phyloP scores from a whole-genome alignment of 2,888 invertebrate species.

The Himalopsyche anomala region DNA sequence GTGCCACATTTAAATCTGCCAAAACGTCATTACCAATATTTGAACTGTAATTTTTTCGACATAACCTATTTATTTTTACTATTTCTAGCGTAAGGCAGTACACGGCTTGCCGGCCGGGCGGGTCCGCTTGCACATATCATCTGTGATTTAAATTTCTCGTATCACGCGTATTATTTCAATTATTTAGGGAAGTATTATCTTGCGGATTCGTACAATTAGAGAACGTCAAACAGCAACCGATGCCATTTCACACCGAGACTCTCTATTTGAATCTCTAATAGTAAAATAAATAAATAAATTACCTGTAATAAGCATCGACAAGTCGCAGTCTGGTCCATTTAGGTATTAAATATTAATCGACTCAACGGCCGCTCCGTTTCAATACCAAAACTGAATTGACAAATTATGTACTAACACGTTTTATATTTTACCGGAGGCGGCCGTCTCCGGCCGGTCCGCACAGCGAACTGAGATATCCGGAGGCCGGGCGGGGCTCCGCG shows the following conservation, averaged over 20 bases:
- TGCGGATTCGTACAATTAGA: constrained; percentile 42
- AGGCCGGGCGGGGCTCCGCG: constrained; percentile 2
- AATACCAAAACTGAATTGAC: constrained; percentile 54
- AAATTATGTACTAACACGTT: constrained; percentile 32
- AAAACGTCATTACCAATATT: constrained; percentile 77
- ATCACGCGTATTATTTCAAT: constrained; percentile 32
- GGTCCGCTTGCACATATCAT: constrained; percentile 63
- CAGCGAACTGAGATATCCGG: constrained; percentile 28
- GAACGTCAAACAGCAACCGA: constrained; percentile 49
- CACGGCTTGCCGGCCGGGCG: background rate
- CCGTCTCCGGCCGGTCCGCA: background rate
- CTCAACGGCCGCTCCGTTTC: constrained; percentile 46
- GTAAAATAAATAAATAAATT: constrained; percentile 28
- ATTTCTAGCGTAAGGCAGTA: constrained; percentile 44
- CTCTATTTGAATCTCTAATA: constrained; percentile 62
- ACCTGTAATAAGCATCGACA: constrained; percentile 54
- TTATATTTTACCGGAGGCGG: constrained; percentile 26
- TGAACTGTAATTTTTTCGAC: constrained; percentile 60
- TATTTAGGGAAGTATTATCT: constrained; percentile 42
- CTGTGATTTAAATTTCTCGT: constrained; percentile 58
- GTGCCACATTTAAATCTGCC: constrained; percentile 79
- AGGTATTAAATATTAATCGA: constrained; percentile 55
- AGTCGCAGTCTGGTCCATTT: constrained; percentile 65
- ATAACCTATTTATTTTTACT: constrained; percentile 55
- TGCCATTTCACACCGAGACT: constrained; percentile 59